A percentile compares a stretch with the other conserved stretches of the same genome.
phyloP scores from a whole-genome alignment of 2,888 invertebrate species.

The Metopia argyrocephala region DNA sequence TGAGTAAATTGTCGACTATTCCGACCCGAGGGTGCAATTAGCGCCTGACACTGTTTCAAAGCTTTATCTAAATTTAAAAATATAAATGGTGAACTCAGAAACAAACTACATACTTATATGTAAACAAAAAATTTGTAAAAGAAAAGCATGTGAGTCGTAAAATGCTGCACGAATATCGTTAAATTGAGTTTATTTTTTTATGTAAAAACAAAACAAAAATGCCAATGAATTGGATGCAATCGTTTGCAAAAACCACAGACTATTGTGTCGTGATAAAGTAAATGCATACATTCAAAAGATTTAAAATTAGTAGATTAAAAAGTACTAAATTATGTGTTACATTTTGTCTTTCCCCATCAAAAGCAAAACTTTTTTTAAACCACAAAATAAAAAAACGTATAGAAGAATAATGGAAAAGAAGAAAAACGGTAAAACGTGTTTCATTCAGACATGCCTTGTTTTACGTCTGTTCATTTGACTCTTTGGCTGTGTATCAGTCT shows the following conservation, averaged over 20 bases:
- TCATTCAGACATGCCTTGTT: slow-evolving; percentile 48
- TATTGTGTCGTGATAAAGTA: background rate
- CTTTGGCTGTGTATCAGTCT: slow-evolving; percentile 28
- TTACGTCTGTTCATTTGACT: slow-evolving; percentile 14
- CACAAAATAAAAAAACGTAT: background rate
- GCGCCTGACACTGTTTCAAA: too few species aligned
- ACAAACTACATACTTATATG: too few species aligned
- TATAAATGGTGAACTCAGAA: too few species aligned
- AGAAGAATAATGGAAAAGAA: slow-evolving; percentile 6
- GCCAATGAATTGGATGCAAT: background rate
- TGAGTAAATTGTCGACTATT: too few species aligned
- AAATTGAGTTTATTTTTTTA: too few species aligned
- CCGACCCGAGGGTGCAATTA: too few species aligned
- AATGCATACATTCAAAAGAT: background rate
- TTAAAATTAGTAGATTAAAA: background rate
- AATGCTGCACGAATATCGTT: too few species aligned
- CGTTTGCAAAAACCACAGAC: background rate
- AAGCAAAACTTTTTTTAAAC: background rate
- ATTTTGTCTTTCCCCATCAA: slow-evolving; percentile 24
- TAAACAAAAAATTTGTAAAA: too few species aligned
- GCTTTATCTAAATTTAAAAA: too few species aligned
- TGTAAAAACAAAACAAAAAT: too few species aligned
- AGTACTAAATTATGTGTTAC: background rate
- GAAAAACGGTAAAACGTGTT: slow-evolving; percentile 62
- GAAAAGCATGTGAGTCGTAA: too few species aligned